Percentiles rank a stretch among this genome's conserved stretches.
These are phyloP conservation scores for Micronycteris hirsuta DNA, from an alignment of 2,113 vertebrate species.

Conservation along the genomic window DNA sequence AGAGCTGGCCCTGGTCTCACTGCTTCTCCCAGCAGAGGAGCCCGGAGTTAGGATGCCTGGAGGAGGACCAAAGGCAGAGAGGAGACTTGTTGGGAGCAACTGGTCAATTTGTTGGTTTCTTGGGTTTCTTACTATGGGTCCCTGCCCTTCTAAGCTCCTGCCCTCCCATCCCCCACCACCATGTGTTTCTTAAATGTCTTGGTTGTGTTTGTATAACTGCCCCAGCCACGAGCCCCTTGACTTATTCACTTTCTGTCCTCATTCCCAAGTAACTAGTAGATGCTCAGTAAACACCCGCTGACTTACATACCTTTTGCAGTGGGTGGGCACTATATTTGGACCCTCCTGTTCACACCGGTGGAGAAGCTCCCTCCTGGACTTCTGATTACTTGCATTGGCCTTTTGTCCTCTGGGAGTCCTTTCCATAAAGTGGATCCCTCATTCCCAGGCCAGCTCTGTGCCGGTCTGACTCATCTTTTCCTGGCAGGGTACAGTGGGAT, in stretches of 20 bases:
- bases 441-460: background rate
- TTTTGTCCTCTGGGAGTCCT: background rate
- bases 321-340: background rate
- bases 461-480: background rate
- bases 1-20: background rate
- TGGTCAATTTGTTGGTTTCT: background rate
- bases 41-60: background rate
- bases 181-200: rapidly evolving
- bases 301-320: background rate
- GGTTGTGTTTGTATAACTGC: rapidly evolving
- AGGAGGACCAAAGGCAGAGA: background rate
- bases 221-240: background rate
- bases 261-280: background rate
- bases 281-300: background rate
- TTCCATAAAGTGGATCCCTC: background rate
- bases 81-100: background rate
- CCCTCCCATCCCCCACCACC: rapidly evolving
- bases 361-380: background rate
- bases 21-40: background rate
- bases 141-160: background rate
- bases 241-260: background rate
- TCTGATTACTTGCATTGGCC: background rate
- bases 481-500: background rate
- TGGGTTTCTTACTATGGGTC: background rate
- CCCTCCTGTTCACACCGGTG: background rate